Evolutionary conservation across 1,140 invertebrate genomes (phyloP), one percentile per base, ranked within the genome.

Genomic region (Ostrea denselamellosa): DNA sequence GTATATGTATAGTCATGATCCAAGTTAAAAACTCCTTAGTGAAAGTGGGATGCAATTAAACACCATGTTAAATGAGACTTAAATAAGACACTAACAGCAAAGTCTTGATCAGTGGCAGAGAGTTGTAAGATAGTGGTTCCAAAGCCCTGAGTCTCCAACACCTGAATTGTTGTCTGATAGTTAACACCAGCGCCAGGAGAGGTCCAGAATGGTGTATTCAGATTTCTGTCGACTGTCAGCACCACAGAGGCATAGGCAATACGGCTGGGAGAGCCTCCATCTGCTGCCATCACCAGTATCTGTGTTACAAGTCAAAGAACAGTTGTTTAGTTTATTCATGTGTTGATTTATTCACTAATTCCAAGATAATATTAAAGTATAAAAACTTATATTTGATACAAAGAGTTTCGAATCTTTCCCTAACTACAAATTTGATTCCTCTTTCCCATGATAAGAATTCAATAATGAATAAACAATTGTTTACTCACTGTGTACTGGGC

Each of bases 141-240:
- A 68, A 92, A 90, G 9, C 22, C 14, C 14, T 53, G 28, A 8
- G 84, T 92, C 82, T 93, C 93, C 2, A 91, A 77, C 65, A 93
- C 85, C 1, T 85, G 86, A 17, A 54, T 83, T 10, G 82, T 84
- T 10, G 71, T 65, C 28, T 83, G 85, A 52, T 88, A 92, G 17
- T 85, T 87, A 12, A 17, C 12, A 5, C 54, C 81, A 44, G 62
- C 85, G 17, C 56, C 22, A 17, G 88, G 90, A 14, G 8, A 51
- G 1, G 97, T 96, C 92, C 98, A 98, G n/a, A 97, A 96, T 34
- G 96, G 95, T 51, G 96, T 95, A 8, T 96, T 96, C 4, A 96
- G 96, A 2, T 98, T 96, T 92, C 98, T 97, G 85, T 97, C 96
- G 14, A 99, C 97, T 91, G 97, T 98, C 0, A 98, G 96, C 8